Percentiles rank a stretch among this genome's conserved stretches.
Conservation (phyloP, 1,140 invertebrate species). For the Zaprionus capensis region DNA sequence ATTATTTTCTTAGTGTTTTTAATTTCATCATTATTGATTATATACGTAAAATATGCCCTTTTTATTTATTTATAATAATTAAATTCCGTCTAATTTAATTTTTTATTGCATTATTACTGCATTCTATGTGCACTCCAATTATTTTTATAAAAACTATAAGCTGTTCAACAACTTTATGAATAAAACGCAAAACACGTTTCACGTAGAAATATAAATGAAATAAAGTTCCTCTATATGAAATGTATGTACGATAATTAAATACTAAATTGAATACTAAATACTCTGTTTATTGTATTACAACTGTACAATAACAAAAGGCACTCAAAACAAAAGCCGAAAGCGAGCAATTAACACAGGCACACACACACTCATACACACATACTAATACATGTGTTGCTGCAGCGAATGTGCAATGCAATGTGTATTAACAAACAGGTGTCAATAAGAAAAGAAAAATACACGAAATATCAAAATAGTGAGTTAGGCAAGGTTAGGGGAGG, state of each 20-base stretch:
- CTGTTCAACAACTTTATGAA: not conserved
- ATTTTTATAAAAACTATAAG: too few relatives aligned
- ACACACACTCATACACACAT: not conserved
- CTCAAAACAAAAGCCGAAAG: conserved; percentile 6
- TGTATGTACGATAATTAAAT: not conserved
- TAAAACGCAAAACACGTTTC: not conserved
- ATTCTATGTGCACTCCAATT: too few relatives aligned
- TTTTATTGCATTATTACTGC: too few relatives aligned
- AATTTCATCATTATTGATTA: too few relatives aligned
- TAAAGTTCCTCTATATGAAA: not conserved
- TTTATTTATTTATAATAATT: too few relatives aligned
- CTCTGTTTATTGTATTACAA: not conserved
- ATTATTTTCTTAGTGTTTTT: too few relatives aligned
- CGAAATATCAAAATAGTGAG: not conserved
- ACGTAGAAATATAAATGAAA: not conserved
- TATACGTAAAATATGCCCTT: too few relatives aligned
- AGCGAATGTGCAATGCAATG: not conserved
- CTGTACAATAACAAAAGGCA: not conserved
- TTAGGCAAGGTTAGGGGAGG: conserved; percentile 9
- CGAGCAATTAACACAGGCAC: not conserved
- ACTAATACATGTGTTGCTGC: not conserved
- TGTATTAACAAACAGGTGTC: conserved; percentile 3
- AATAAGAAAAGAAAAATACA: not conserved
- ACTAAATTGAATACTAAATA: not conserved
- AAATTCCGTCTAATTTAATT: too few relatives aligned